A percentile compares a stretch with the other conserved stretches of the same genome.
Conservation (phyloP, 1,140 invertebrate genomes). For the Papilio polyxenes region DNA sequence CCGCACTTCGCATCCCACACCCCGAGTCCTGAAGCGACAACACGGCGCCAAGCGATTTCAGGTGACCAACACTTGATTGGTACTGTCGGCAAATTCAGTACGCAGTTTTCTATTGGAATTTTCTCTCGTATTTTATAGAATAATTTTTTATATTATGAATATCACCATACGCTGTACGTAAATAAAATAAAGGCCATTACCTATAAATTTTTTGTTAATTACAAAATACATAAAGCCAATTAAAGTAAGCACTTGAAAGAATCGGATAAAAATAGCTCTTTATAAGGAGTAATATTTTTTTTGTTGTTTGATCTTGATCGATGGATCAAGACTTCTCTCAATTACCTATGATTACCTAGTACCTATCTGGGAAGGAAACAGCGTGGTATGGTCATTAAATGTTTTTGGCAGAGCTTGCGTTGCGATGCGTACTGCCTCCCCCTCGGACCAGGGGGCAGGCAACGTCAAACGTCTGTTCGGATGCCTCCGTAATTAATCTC, state of each 20-base stretch:
- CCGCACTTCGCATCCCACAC: not conserved
- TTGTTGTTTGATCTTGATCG: not conserved
- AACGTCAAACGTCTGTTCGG: slow-evolving; percentile 40
- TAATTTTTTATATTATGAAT: not conserved
- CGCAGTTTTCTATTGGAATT: not conserved
- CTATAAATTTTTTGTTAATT: too few relatives aligned
- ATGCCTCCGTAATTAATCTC: slow-evolving; percentile 55
- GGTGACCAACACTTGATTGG: slow-evolving; percentile 51
- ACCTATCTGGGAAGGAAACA: not conserved
- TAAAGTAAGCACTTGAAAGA: too few relatives aligned
- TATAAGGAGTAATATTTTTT: not conserved
- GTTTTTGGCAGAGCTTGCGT: not conserved
- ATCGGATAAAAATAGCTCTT: too few relatives aligned
- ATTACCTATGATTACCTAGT: not conserved
- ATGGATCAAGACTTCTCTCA: not conserved
- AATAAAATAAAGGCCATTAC: too few relatives aligned
- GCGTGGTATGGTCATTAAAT: not conserved
- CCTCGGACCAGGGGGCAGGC: not conserved
- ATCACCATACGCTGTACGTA: too few relatives aligned
- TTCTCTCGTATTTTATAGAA: not conserved
- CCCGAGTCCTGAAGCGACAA: slow-evolving; percentile 41
- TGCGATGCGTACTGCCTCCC: not conserved
- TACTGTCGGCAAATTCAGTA: slow-evolving; percentile 40
- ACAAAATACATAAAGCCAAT: too few relatives aligned
- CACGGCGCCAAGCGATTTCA: slow-evolving; percentile 53